Evolutionary conservation across 1,140 invertebrate genomes (phyloP).

Genomic region (Hycleus phaleratus): DNA sequence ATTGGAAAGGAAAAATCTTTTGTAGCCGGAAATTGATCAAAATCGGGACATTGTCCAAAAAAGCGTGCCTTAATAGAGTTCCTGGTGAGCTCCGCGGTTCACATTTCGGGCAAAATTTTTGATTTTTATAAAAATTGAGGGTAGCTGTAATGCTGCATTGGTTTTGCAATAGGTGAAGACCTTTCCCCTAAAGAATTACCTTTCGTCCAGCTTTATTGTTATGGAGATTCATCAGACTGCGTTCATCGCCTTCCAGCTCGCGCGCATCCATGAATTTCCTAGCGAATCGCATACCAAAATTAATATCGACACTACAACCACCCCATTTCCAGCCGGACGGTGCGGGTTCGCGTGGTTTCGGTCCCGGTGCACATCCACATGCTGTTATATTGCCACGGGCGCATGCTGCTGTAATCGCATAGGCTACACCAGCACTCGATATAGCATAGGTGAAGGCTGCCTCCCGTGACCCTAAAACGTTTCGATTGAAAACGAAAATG

Average conservation of each 20-base stretch:
- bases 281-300: conserved; percentile 68
- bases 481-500: not conserved
- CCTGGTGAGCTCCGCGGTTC: too few relatives aligned
- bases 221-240: conserved; percentile 93
- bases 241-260: conserved; percentile 72
- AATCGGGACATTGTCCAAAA: too few relatives aligned
- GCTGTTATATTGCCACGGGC: conserved; percentile 78
- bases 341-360: conserved; percentile 31
- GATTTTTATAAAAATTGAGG: too few relatives aligned
- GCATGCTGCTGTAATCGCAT: conserved; percentile 84
- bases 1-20: too few relatives aligned
- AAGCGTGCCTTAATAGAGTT: too few relatives aligned
- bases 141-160: too few relatives aligned
- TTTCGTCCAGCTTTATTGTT: conserved; percentile 92
- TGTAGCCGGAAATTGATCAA: too few relatives aligned
- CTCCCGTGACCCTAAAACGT: conserved; percentile 69
- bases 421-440: conserved; percentile 81
- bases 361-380: conserved; percentile 71
- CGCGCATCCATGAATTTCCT: conserved; percentile 77
- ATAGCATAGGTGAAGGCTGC: conserved; percentile 89
- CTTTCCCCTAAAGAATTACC: conserved; percentile 46
- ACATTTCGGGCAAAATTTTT: too few relatives aligned
- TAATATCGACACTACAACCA: conserved; percentile 76
- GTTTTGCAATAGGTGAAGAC: too few relatives aligned
- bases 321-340: conserved; percentile 70